Evolutionary conservation across 2,797 vertebrate genomes (phyloP), one percentile per base, ranked within the genome.

Genomic region (Artibeus jamaicensis): DNA sequence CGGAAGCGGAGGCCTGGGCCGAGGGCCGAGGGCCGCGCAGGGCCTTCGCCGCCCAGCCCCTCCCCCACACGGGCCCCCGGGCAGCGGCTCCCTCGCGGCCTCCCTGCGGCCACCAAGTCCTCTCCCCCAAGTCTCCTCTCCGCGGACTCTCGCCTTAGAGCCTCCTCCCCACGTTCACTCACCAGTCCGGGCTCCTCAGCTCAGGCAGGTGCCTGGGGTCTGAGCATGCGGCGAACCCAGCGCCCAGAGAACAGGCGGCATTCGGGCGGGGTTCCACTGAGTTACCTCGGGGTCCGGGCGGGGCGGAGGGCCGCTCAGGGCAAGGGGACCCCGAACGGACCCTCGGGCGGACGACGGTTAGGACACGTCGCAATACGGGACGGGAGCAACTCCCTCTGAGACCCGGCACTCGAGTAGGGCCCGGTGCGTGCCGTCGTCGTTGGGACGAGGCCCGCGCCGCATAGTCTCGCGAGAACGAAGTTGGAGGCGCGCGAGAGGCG

Each of bases 321-420:
- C 5, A 18, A 12, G 32, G 19, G 46, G 19, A 44, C 10, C 21
- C 46, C 0, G 44, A 21, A 46, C 18, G 34, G 46, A 19, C 15
- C 42, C 42, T 46, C 16, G 3, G 26, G 3, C 32, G 26, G 26
- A 21, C 55, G 11, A 11, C 29, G 12, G 26, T 39, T 42, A 74
- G 42, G 42, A 32, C 42, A 26, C 42, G 42, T 6, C 19, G 10
- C 22, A 6, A 50, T 2, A 1, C 29, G 48, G 39, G 4, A 7
- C 7, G 76, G 19, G 12, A 7, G 12, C 76, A 5, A 1, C 3
- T 9, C 48, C 74, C 46, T 12, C 74, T 4, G 19, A 12, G 6
- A 12, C 3, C 19, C 6, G 1, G 48, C 48, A 11, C 3, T 6
- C 3, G n/a, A 37, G 76, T 21, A 0, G 2, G 29, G 5, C 32